Evolutionary conservation across 2,797 vertebrate genomes (phyloP).

Genomic region (Gephyroberyx darwinii): DNA sequence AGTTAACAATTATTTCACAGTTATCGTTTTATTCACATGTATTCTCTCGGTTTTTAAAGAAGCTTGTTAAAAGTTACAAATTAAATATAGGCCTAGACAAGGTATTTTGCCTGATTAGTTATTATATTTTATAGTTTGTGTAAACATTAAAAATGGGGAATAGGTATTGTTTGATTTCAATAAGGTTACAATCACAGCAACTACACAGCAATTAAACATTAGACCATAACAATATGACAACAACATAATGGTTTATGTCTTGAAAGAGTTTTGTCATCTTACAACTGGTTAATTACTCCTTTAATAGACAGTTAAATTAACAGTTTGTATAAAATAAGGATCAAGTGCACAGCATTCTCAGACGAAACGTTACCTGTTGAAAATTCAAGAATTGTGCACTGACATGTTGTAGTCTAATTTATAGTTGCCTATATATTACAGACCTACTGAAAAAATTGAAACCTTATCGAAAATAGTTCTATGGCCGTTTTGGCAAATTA

Average conservation of each 20-base stretch:
- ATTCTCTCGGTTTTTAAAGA: not conserved
- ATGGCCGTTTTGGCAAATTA: not conserved
- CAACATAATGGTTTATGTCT: not conserved
- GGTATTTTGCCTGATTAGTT: not conserved
- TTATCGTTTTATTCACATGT: not conserved
- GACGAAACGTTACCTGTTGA: not conserved
- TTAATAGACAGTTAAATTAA: not conserved
- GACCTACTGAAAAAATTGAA: not conserved
- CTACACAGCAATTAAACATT: not conserved
- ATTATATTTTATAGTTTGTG: not conserved
- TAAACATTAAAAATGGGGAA: not conserved
- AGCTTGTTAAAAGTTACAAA: not conserved
- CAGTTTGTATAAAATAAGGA: not conserved
- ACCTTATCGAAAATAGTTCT: not conserved
- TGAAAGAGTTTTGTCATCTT: not conserved
- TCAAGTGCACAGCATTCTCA: not conserved
- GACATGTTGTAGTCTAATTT: too few species aligned
- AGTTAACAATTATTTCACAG: not conserved
- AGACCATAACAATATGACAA: too few species aligned
- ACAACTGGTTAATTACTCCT: not conserved
- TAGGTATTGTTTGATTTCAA: not conserved
- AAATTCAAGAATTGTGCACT: not conserved
- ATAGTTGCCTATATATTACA: too few species aligned
- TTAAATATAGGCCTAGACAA: not conserved
- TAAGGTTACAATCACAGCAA: not conserved